phyloP scores from a whole-genome alignment of 2,888 invertebrate species.

The Thereva nobilitata region DNA sequence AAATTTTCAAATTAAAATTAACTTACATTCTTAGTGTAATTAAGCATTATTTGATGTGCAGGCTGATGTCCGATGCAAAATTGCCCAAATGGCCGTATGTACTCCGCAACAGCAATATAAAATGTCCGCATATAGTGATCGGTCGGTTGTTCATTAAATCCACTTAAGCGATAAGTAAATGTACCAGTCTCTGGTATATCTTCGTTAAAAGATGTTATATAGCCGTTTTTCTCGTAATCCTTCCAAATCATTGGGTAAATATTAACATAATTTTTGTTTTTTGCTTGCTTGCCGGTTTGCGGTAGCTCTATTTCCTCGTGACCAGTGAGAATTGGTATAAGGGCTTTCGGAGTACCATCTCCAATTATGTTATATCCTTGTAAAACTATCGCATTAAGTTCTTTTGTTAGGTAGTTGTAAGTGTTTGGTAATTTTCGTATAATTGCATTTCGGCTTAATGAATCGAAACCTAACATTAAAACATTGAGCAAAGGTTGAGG shows the following conservation, averaged over 20 bases:
- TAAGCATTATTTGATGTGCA: constrained; percentile 69
- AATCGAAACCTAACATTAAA: constrained; percentile 87
- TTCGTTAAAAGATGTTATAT: constrained; percentile 82
- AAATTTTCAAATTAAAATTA: neutral
- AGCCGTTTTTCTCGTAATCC: constrained; percentile 70
- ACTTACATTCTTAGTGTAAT: constrained; percentile 68
- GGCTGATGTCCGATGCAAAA: constrained; percentile 75
- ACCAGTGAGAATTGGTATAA: constrained; percentile 87
- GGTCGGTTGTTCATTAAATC: constrained; percentile 80
- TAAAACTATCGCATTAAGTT: constrained; percentile 66
- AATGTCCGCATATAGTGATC: constrained; percentile 89
- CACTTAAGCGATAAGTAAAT: constrained; percentile 87
- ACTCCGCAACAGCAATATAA: constrained; percentile 68
- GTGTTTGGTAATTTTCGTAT: constrained; percentile 77
- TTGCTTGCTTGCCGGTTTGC: constrained; percentile 74
- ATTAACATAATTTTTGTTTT: constrained; percentile 69
- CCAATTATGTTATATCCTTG: constrained; percentile 84
- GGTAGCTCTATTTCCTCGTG: constrained; percentile 84
- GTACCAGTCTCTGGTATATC: constrained; percentile 83
- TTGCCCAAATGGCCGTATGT: constrained; percentile 62
- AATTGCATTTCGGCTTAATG: constrained; percentile 81
- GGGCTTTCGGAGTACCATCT: constrained; percentile 83
- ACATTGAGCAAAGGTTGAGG: constrained; percentile 63
- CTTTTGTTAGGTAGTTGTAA: constrained; percentile 68
- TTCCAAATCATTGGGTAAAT: constrained; percentile 87